These are phyloP conservation scores for Rhynchotus rufescens DNA, from an alignment of 2,797 vertebrate species.

Conservation along the genomic window DNA sequence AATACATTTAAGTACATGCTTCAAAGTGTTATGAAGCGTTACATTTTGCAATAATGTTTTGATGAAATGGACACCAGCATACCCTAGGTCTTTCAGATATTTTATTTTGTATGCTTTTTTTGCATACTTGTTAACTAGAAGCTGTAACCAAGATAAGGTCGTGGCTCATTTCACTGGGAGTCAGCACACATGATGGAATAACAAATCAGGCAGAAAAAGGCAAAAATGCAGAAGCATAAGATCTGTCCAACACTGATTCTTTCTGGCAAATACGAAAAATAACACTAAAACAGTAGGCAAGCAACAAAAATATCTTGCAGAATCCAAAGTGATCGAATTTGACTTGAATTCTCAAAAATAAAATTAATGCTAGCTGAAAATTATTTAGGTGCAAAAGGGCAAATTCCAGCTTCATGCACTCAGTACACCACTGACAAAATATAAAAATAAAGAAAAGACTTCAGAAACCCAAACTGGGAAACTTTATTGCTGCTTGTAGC, in stretches of 20 bases:
- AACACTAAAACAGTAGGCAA: background rate
- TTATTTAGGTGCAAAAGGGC: background rate
- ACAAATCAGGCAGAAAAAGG: background rate
- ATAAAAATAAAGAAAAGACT: background rate
- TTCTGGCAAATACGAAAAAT: background rate
- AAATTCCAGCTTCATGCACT: background rate
- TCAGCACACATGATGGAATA: background rate
- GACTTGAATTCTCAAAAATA: background rate
- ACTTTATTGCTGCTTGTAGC: background rate
- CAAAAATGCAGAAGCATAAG: background rate
- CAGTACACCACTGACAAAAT: background rate
- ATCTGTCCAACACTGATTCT: background rate
- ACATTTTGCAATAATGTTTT: background rate
- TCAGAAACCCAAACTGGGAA: background rate
- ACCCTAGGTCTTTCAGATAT: background rate
- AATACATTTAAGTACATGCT: background rate
- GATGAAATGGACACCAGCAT: background rate
- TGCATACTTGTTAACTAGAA: background rate
- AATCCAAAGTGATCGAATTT: background rate
- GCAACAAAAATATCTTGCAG: background rate
- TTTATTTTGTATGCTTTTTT: background rate
- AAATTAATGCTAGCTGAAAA: background rate
- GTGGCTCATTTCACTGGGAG: slow-evolving; percentile 8
- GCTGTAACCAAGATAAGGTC: background rate
- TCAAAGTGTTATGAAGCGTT: background rate